Base-by-base conservation (phyloP, 2,888 invertebrate genomes). In the Monoplex corrugatus region DNA sequence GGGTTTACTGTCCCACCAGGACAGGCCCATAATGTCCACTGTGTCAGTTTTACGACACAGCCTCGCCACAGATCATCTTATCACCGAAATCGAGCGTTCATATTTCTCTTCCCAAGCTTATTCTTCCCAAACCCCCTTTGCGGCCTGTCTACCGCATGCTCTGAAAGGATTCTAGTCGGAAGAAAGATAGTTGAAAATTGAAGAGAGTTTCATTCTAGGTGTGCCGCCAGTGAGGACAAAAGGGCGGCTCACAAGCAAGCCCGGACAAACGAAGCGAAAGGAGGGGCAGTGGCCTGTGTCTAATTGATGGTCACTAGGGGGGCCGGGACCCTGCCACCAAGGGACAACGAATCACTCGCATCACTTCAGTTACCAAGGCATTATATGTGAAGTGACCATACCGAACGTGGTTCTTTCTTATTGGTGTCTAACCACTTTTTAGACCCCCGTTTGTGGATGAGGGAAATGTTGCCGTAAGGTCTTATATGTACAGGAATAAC, bases 261-360 rank as follows among this genome's bases (percentile, higher is more conserved):
- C 35, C 3, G 10, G 23, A 19, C n/a, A 50, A 32, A 45, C 10
- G 40, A 16, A 5, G 10, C 8, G 40, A n/a, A n/a, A 35, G 35
- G 35, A 50, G 3, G 32, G 50, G 0, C 50, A 50, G 5, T 83
- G 83, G 19, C 16, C 35, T 28, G 32, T 83, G 50, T 10, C 50
- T 83, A 83, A 83, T n/a, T 32, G 50, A 19, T 35, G 83, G 83
- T 83, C 83, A 83, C 45, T 45, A 19, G 50, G 32, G 50, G 32
- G 50, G 2, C 35, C 2, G 82, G 16, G 19, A 38, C 40, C 44
- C 32, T 82, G 83, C 19, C 19, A 45, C 23, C 35, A 50, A 63
- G 78, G n/a, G 68, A 5, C 44, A 83, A 19, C 35, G 13, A 83
- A 19, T 50, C 83, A 35, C 35, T 32, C 83, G 83, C 83, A 3